These are phyloP conservation scores for Coptodon bakossiorum DNA, from an alignment of 2,113 vertebrate genomes.

Conservation along the genomic window DNA sequence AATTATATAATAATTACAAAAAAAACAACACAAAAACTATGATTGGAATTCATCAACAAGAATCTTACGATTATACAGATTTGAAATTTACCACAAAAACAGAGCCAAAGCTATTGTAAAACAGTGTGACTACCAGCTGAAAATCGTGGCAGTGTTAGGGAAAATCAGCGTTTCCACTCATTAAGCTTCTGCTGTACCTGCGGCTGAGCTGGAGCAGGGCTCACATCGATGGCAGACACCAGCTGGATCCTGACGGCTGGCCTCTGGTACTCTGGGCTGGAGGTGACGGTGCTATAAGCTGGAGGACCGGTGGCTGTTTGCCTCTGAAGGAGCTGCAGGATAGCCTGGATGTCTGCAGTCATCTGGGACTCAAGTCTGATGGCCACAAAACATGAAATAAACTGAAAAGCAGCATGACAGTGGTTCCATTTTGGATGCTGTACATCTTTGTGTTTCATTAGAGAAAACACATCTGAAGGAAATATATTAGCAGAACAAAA, in stretches of 20 bases:
- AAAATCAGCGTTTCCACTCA: background rate
- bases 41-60: background rate
- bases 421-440: background rate
- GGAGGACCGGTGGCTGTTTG: slow-evolving; percentile 82
- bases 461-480: background rate
- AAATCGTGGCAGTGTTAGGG: too few species aligned
- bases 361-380: slow-evolving; percentile 93
- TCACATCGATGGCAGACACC: slow-evolving; percentile 68
- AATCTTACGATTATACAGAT: background rate
- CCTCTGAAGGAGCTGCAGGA: slow-evolving; percentile 91
- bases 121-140: background rate
- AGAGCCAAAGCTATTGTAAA: background rate
- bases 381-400: background rate
- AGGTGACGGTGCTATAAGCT: slow-evolving; percentile 88
- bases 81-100: background rate
- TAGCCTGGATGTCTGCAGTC: slow-evolving; percentile 92
- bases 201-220: slow-evolving; percentile 41
- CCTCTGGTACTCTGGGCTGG: slow-evolving; percentile 78
- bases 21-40: background rate
- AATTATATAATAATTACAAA: background rate
- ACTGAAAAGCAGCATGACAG: background rate
- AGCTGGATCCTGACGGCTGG: slow-evolving; percentile 70
- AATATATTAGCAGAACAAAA: background rate
- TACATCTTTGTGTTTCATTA: background rate
- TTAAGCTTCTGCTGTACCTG: slow-evolving; percentile 21